phyloP scores from a whole-genome alignment of 30 jellyfish, hydroid and myxozoan species.

The Clytia hemisphaerica region DNA sequence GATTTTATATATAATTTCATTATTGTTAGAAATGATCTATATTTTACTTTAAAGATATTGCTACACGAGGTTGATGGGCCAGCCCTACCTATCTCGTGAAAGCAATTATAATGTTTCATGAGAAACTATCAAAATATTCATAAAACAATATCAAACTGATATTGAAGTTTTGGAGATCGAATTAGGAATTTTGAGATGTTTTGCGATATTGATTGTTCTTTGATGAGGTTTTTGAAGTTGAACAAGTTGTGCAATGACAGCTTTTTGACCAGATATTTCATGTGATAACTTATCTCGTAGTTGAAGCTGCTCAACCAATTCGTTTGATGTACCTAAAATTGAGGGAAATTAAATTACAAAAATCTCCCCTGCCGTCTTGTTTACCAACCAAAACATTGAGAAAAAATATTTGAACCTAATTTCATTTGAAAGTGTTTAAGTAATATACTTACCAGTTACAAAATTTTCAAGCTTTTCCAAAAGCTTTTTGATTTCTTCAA shows the following conservation, averaged over 20 bases:
- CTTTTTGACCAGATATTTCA: constrained; percentile 23
- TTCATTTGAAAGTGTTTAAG: too few species aligned
- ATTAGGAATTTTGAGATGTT: too few species aligned
- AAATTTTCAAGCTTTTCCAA: not conserved
- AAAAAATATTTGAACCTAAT: not conserved
- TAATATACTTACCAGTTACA: not conserved
- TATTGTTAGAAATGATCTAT: too few species aligned
- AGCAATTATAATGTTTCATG: too few species aligned
- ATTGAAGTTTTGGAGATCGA: too few species aligned
- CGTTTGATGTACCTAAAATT: constrained; percentile 11
- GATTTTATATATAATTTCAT: too few species aligned
- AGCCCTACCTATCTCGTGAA: too few species aligned
- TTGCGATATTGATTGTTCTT: too few species aligned
- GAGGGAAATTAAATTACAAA: not conserved
- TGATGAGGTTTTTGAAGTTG: constrained; percentile 7
- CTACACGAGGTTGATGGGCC: too few species aligned
- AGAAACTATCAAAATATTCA: too few species aligned
- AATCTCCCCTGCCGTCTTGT: not conserved
- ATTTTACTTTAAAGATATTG: too few species aligned
- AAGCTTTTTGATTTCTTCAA: not conserved
- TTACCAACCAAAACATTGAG: not conserved
- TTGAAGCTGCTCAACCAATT: constrained; percentile 6
- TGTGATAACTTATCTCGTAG: constrained; percentile 12
- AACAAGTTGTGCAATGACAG: constrained; percentile 22
- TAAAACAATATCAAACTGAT: too few species aligned